These are phyloP conservation scores for Campaea margaritaria DNA, from an alignment of 2,888 invertebrate species.

Conservation along the genomic window DNA sequence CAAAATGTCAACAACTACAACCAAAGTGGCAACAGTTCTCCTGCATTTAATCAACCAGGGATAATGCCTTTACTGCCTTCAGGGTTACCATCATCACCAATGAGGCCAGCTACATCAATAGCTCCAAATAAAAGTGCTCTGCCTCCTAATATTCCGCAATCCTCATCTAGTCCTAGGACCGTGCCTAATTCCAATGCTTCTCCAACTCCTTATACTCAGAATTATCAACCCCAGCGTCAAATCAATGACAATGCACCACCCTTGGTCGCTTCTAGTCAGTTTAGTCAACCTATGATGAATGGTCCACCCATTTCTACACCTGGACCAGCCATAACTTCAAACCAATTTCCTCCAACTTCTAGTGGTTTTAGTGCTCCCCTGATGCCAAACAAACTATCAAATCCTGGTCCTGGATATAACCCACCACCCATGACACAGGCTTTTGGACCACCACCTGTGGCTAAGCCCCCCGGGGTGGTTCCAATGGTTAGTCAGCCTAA, in stretches of 20 bases:
- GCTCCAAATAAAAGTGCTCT: constrained; percentile 47
- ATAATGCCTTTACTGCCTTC: constrained; percentile 57
- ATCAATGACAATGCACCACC: constrained; percentile 80
- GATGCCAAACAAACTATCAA: constrained; percentile 22
- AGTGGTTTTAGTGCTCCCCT: constrained; percentile 50
- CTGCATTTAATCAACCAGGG: constrained; percentile 75
- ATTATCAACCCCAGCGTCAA: constrained; percentile 60
- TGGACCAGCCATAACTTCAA: constrained; percentile 36
- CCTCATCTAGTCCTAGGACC: constrained; percentile 50
- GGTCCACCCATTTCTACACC: constrained; percentile 57
- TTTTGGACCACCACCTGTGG: constrained; percentile 38
- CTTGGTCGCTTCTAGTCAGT: constrained; percentile 77
- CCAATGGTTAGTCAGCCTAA: constrained; percentile 58
- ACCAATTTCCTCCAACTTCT: constrained; percentile 51
- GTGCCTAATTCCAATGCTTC: constrained; percentile 44
- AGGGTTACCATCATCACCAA: constrained; percentile 64
- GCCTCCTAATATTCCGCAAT: constrained; percentile 54
- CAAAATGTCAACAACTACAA: constrained; percentile 67
- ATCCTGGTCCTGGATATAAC: constrained; percentile 26
- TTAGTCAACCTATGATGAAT: constrained; percentile 67
- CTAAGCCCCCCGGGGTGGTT: constrained; percentile 28
- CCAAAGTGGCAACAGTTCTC: constrained; percentile 75
- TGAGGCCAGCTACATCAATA: constrained; percentile 50
- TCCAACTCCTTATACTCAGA: constrained; percentile 59
- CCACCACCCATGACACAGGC: constrained; percentile 28